Percentiles rank a stretch among this genome's conserved stretches.
Conservation (phyloP, 2,797 vertebrate genomes). For the Zenarchopterus dispar region DNA sequence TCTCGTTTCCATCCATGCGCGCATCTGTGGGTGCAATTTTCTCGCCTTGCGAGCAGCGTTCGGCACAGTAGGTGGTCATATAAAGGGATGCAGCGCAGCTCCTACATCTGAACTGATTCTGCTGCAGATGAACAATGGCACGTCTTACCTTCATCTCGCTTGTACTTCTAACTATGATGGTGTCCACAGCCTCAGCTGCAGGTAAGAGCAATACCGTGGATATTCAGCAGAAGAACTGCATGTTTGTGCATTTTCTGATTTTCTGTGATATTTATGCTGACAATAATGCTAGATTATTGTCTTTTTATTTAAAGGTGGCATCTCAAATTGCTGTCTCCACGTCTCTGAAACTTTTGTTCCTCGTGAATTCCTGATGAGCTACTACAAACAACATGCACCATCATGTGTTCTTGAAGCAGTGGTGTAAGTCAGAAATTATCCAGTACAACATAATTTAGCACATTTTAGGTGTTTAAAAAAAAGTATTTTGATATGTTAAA, state of each 20-base stretch:
- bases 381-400: constrained; percentile 36
- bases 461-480: background rate
- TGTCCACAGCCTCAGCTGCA: constrained; percentile 34
- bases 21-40: constrained; percentile 45
- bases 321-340: constrained; percentile 56
- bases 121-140: constrained; percentile 43
- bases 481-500: background rate
- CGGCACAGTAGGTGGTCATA: constrained; percentile 18
- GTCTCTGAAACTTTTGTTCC: constrained; percentile 10
- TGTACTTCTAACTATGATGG: constrained; percentile 30
- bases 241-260: background rate
- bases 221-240: background rate
- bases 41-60: background rate
- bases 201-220: constrained; percentile 44
- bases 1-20: constrained; percentile 55
- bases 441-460: background rate
- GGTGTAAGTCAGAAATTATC: constrained; percentile 64
- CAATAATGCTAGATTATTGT: background rate
- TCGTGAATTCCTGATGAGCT: constrained; percentile 13
- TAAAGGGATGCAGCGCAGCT: constrained; percentile 20
- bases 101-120: constrained; percentile 13
- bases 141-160: constrained; percentile 20
- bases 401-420: constrained; percentile 53
- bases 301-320: constrained; percentile 46
- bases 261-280: background rate